A percentile compares a stretch with the other conserved stretches of the same genome.
Conservation (phyloP, 2,797 vertebrate genomes). For the Tangara arthus region DNA sequence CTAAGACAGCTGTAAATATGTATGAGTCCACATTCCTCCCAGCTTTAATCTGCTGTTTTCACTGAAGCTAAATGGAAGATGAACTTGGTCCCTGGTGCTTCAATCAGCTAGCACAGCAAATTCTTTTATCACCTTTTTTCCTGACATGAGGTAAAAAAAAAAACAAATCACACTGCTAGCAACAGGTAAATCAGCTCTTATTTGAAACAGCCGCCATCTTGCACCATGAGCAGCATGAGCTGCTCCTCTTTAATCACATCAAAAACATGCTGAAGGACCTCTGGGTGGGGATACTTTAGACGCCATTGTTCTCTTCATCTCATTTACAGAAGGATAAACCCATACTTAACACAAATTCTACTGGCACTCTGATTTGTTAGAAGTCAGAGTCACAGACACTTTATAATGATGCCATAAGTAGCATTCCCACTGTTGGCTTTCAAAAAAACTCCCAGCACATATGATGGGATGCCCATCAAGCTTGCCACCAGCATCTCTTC, state of each 20-base stretch:
- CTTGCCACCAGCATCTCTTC: not conserved
- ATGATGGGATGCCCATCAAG: not conserved
- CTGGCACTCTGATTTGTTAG: not conserved
- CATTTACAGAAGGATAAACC: not conserved
- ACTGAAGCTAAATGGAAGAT: not conserved
- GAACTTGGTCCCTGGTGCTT: not conserved
- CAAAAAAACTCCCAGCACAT: fast-evolving
- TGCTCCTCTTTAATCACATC: not conserved
- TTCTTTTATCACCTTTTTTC: not conserved
- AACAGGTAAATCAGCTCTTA: not conserved
- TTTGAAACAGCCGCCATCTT: not conserved
- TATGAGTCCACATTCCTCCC: not conserved
- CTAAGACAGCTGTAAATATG: constrained; percentile 44
- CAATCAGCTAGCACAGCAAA: not conserved
- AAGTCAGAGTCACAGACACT: not conserved
- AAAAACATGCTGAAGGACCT: not conserved
- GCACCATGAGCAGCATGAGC: not conserved
- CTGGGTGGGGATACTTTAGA: not conserved
- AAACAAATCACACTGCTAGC: not conserved
- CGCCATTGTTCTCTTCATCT: not conserved
- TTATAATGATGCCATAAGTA: not conserved
- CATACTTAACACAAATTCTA: not conserved
- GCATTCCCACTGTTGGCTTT: not conserved
- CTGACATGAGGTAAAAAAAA: not conserved
- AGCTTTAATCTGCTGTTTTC: constrained; percentile 37